Percentiles rank a stretch among this genome's conserved stretches.
These are phyloP conservation scores for Vombatus ursinus DNA, from an alignment of 2,113 vertebrate species.

Conservation along the genomic window DNA sequence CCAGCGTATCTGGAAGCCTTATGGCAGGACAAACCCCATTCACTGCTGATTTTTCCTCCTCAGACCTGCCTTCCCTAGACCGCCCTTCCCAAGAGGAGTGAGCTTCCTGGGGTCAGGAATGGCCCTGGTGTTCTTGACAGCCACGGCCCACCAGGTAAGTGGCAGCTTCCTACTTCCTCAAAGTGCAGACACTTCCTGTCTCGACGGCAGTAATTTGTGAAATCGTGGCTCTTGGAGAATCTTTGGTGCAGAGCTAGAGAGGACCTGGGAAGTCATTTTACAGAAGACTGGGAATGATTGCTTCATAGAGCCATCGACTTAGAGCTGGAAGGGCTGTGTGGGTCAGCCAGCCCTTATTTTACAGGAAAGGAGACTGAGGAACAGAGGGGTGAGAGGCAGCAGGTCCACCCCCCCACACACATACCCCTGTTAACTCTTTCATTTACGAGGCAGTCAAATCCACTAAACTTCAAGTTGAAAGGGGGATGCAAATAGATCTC, in stretches of 20 bases:
- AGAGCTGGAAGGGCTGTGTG: background rate
- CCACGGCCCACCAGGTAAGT: background rate
- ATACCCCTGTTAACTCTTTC: background rate
- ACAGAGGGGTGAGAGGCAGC: too few species aligned
- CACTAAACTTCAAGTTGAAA: background rate
- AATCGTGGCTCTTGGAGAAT: too few species aligned
- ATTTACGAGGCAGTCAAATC: background rate
- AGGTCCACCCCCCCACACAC: too few species aligned
- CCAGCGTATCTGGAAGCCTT: background rate
- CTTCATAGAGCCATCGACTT: too few species aligned
- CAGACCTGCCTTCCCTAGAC: background rate
- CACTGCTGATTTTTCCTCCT: background rate
- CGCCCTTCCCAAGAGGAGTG: background rate
- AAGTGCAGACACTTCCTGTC: too few species aligned
- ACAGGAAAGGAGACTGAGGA: background rate
- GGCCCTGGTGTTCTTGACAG: background rate
- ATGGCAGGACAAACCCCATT: background rate
- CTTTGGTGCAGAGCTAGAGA: background rate
- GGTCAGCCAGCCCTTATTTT: background rate
- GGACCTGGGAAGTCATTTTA: background rate
- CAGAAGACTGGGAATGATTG: background rate
- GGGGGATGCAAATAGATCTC: background rate
- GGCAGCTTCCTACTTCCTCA: background rate
- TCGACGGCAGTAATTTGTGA: too few species aligned
- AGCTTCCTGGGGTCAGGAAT: background rate